These are phyloP conservation scores for Gerris lacustris DNA, from an alignment of 2,888 invertebrate genomes.

Conservation along the genomic window DNA sequence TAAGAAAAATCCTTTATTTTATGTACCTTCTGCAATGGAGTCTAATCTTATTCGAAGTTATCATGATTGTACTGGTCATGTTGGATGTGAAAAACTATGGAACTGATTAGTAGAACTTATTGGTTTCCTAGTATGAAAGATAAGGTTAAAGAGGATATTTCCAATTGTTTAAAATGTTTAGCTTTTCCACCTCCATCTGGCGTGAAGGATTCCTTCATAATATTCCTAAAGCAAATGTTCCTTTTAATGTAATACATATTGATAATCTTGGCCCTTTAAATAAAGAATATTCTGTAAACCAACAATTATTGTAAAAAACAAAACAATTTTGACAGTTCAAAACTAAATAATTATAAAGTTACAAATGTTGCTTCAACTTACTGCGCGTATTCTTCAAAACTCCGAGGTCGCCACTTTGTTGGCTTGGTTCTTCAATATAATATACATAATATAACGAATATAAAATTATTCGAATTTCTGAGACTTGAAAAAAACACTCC, in stretches of 20 bases:
- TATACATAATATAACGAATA: too few relatives aligned
- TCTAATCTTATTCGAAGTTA: constrained; percentile 12
- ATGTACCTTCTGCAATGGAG: constrained; percentile 13
- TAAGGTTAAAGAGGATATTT: constrained; percentile 36
- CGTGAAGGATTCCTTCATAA: constrained; percentile 35
- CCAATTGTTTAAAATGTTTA: constrained; percentile 36
- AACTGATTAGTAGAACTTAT: constrained; percentile 33
- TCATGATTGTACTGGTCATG: constrained; percentile 36
- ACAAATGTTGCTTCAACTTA: too few relatives aligned
- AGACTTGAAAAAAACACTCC: too few relatives aligned
- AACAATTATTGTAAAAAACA: too few relatives aligned
- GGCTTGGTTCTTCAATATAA: too few relatives aligned
- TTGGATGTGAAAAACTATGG: constrained; percentile 34
- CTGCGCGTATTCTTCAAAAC: too few relatives aligned
- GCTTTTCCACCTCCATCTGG: constrained; percentile 33
- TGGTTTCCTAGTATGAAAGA: constrained; percentile 37
- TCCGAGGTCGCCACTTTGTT: too few relatives aligned
- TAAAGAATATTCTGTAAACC: too few relatives aligned
- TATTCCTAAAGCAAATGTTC: constrained; percentile 35
- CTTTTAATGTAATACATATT: constrained; percentile 37
- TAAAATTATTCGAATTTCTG: too few relatives aligned
- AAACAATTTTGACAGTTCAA: too few relatives aligned
- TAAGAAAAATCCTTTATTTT: constrained; percentile 12
- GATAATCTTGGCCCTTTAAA: constrained; percentile 35
- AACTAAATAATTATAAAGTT: too few relatives aligned